A percentile compares a stretch with the other conserved stretches of the same genome.
Evolutionary conservation across 2,113 vertebrate genomes (phyloP).

Genomic region (Melospiza melodia): DNA sequence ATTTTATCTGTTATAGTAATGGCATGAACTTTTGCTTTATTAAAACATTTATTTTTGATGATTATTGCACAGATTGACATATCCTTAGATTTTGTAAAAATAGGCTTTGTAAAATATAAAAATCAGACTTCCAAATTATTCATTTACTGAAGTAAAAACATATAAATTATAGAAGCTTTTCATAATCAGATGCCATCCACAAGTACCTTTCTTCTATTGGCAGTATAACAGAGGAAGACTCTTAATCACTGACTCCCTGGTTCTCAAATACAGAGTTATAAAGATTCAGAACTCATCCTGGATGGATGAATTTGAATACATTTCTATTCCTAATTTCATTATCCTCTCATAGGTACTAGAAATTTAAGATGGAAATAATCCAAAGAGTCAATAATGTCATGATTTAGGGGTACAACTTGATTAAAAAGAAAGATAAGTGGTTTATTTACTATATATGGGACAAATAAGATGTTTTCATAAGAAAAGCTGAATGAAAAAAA

Average conservation of each 20-base stretch:
- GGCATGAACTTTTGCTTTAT: background rate
- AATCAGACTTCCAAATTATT: background rate
- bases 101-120: background rate
- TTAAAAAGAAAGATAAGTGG: background rate
- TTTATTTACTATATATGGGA: background rate
- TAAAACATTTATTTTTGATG: background rate
- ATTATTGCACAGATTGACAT: background rate
- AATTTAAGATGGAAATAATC: background rate
- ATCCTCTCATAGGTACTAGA: background rate
- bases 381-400: background rate
- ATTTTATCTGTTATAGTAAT: background rate
- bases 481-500: background rate
- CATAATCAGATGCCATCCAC: background rate
- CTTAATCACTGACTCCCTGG: background rate
- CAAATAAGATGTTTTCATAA: background rate
- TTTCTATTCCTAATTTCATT: background rate
- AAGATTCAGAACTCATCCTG: background rate
- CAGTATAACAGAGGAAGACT: background rate
- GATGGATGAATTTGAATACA: background rate
- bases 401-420: background rate
- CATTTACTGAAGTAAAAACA: background rate
- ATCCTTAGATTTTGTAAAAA: background rate
- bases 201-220: background rate
- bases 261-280: background rate
- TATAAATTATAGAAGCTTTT: background rate